Evolutionary conservation across 2,888 invertebrate genomes (phyloP).

Genomic region (Agrenia bidenticulata): DNA sequence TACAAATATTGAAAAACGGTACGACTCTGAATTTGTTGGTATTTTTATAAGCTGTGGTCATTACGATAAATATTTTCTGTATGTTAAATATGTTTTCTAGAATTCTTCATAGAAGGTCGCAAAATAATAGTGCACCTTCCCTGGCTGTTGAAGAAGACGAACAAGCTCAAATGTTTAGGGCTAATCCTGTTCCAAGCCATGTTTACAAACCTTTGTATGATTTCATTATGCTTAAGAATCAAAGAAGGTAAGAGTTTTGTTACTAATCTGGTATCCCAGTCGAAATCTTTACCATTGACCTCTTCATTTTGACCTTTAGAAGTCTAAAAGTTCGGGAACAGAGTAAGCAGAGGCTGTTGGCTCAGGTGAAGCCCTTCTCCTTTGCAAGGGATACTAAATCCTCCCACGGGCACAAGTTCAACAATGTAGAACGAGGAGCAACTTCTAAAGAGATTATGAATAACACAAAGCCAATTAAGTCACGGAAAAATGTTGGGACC

Average conservation of each 20-base stretch:
- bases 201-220: conserved; percentile 50
- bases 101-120: conserved; percentile 37
- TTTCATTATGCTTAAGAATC: conserved; percentile 50
- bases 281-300: not conserved
- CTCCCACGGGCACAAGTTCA: conserved; percentile 4
- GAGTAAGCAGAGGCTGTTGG: conserved; percentile 48
- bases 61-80: not conserved
- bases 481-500: conserved; percentile 18
- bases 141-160: conserved; percentile 37
- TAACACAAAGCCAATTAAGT: conserved; percentile 41
- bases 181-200: conserved; percentile 50
- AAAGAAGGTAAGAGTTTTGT: conserved; percentile 36
- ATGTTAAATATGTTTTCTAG: too few species aligned
- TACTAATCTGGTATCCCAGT: not conserved
- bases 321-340: conserved; percentile 45
- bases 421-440: conserved; percentile 4
- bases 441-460: conserved; percentile 33
- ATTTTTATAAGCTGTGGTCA: not conserved
- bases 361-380: conserved; percentile 52
- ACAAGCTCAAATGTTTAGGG: conserved; percentile 31
- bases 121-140: conserved; percentile 47
- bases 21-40: too few species aligned
- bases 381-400: conserved; percentile 35
- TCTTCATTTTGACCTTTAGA: conserved; percentile 12
- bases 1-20: conserved; percentile 47